Conservation (phyloP, 1,140 invertebrate species). For the Sogatella furcifera region DNA sequence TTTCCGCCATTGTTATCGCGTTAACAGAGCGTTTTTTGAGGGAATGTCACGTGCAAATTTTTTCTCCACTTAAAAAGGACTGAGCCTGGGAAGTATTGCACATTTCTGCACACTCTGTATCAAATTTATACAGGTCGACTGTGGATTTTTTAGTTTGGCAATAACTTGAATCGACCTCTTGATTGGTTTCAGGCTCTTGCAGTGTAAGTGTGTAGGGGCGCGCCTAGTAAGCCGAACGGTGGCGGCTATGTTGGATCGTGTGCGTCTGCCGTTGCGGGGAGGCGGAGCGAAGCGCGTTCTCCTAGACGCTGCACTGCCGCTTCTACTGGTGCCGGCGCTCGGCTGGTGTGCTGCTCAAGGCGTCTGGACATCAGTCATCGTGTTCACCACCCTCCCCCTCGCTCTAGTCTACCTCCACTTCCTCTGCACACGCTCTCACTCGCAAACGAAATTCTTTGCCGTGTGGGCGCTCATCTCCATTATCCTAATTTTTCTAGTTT, state of each 20-base stretch:
- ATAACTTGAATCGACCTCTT: too few relatives aligned
- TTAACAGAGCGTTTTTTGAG: too few relatives aligned
- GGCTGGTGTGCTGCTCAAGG: conserved; percentile 46
- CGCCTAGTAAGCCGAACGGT: conserved; percentile 16
- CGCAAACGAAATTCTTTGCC: conserved; percentile 52
- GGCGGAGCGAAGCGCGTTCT: conserved; percentile 39
- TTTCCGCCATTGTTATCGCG: too few relatives aligned
- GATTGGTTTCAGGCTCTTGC: conserved; percentile 15
- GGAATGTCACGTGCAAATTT: too few relatives aligned
- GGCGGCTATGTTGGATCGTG: conserved; percentile 37
- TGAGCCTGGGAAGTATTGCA: too few relatives aligned
- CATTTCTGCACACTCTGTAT: too few relatives aligned
- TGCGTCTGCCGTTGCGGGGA: conserved; percentile 41
- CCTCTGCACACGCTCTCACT: conserved; percentile 45
- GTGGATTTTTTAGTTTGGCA: too few relatives aligned
- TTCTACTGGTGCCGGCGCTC: conserved; percentile 47
- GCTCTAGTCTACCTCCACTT: conserved; percentile 48
- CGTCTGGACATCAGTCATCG: conserved; percentile 41
- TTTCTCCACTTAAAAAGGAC: too few relatives aligned
- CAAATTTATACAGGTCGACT: too few relatives aligned
- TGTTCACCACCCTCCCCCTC: conserved; percentile 48
- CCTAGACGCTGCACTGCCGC: conserved; percentile 47
- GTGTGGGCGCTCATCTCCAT: conserved; percentile 53
- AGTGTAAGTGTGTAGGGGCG: conserved; percentile 20
- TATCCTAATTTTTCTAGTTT: conserved; percentile 48